Conservation (phyloP, 2,797 vertebrate species). For the Todus mexicanus region DNA sequence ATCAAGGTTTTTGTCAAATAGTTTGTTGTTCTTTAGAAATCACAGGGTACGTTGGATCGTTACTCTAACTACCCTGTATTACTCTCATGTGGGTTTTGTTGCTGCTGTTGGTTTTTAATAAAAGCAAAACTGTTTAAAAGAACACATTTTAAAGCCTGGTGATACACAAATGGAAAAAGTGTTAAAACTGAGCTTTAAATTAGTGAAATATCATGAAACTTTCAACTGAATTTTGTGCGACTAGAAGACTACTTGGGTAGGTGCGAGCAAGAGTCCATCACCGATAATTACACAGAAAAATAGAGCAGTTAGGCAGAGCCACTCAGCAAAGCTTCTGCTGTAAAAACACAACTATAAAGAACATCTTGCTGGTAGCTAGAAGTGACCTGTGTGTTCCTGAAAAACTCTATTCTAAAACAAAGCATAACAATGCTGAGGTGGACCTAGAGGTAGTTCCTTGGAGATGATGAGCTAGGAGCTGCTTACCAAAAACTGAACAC, state of each 20-base stretch:
- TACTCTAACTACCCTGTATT: not conserved
- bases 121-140: not conserved
- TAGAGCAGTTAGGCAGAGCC: no score
- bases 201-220: not conserved
- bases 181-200: not conserved
- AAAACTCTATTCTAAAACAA: not conserved
- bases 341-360: not conserved
- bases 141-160: not conserved
- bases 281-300: not conserved
- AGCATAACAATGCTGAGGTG: not conserved
- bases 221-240: not conserved
- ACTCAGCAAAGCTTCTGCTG: not conserved
- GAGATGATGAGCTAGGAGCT: not conserved
- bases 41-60: not conserved
- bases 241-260: not conserved
- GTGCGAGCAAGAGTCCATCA: accelerated
- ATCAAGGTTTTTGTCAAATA: not conserved
- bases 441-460: not conserved
- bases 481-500: not conserved
- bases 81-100: not conserved
- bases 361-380: not conserved
- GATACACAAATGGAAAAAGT: not conserved
- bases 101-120: not conserved
- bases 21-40: not conserved
- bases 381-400: not conserved